phyloP scores from a whole-genome alignment of 92 coral and sea anemone genomes.

The Epizoanthus stellaris region DNA sequence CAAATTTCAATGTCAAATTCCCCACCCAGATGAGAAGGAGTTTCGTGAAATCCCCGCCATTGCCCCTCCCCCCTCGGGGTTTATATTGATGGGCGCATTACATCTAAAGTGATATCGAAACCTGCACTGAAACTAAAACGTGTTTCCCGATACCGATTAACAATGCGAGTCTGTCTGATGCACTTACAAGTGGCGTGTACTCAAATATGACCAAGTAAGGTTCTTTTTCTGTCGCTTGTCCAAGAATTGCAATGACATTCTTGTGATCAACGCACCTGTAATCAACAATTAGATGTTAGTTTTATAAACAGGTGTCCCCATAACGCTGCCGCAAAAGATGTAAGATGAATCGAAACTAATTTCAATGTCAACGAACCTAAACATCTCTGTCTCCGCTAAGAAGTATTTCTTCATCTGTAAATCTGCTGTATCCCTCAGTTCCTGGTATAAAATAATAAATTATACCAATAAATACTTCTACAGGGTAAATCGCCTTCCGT shows the following conservation, averaged over 20 bases:
- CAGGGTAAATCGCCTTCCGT: neutral
- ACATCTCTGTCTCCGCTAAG: conserved; percentile 63
- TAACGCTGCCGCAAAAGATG: neutral
- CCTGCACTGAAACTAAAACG: neutral
- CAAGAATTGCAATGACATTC: conserved; percentile 69
- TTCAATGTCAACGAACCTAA: conserved; percentile 48
- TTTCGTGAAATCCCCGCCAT: no score
- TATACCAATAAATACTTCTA: neutral
- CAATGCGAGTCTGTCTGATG: neutral
- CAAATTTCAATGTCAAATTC: no score
- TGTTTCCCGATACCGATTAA: neutral
- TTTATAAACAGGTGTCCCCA: neutral
- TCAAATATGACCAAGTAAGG: conserved; percentile 74
- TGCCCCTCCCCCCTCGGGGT: no score
- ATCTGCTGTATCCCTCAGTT: conserved; percentile 55
- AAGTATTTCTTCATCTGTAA: conserved; percentile 58
- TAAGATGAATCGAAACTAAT: neutral
- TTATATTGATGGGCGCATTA: no score
- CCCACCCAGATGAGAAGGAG: no score
- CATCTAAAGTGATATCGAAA: neutral
- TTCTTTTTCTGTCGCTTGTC: conserved; percentile 73
- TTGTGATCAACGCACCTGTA: conserved; percentile 67
- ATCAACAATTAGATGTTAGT: neutral
- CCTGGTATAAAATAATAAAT: conserved; percentile 33
- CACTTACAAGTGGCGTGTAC: conserved; percentile 74